These are phyloP conservation scores for Pseudopleuronectes americanus DNA, from an alignment of 2,797 vertebrate genomes.

Conservation along the genomic window DNA sequence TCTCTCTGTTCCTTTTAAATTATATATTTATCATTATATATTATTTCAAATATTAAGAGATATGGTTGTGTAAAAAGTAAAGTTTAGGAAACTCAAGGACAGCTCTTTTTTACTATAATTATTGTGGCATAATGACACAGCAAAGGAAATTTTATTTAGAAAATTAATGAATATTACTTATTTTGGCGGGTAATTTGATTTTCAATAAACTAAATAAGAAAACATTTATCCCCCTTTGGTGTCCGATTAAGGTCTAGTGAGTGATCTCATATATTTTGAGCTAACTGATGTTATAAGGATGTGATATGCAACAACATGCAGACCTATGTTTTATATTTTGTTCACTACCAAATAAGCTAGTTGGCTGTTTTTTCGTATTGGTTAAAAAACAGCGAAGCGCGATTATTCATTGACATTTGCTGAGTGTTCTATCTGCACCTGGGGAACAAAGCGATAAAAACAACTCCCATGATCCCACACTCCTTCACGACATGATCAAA, in stretches of 20 bases:
- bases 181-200: too few relatives aligned
- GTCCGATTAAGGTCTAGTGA: background rate
- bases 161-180: too few relatives aligned
- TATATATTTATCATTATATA: slow-evolving; percentile 33
- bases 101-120: slow-evolving; percentile 55
- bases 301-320: too few relatives aligned
- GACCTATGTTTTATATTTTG: too few relatives aligned
- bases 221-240: slow-evolving; percentile 14
- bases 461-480: too few relatives aligned
- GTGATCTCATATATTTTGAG: slow-evolving; percentile 13
- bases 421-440: too few relatives aligned
- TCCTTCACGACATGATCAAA: too few relatives aligned
- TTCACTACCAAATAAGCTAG: too few relatives aligned
- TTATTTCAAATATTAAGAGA: slow-evolving; percentile 41
- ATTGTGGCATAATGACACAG: slow-evolving; percentile 22
- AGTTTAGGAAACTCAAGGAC: slow-evolving; percentile 19
- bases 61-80: slow-evolving; percentile 27
- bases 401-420: too few relatives aligned
- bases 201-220: slow-evolving; percentile 3
- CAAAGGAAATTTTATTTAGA: background rate
- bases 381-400: too few relatives aligned
- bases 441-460: too few relatives aligned
- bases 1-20: slow-evolving; percentile 50
- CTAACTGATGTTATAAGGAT: slow-evolving; percentile 3
- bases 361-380: too few relatives aligned